These are phyloP conservation scores for Masticophis lateralis DNA, from an alignment of 2,797 vertebrate genomes.

Conservation along the genomic window DNA sequence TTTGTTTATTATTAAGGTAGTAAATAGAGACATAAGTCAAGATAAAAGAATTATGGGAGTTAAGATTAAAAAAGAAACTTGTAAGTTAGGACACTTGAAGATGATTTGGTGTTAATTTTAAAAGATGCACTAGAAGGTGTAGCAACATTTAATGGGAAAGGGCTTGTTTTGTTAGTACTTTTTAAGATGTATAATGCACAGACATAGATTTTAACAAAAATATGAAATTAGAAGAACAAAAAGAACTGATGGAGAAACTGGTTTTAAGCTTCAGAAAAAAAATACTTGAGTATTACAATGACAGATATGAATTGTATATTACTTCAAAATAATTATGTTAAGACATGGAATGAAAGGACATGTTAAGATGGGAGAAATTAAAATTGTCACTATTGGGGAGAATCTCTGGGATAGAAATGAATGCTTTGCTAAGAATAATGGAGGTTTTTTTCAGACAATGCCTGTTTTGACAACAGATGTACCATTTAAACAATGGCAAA, in stretches of 20 bases:
- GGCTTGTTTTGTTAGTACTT: background rate
- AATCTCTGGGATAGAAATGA: background rate
- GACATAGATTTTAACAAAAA: background rate
- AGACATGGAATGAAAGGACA: background rate
- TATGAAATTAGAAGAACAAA: background rate
- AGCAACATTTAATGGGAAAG: background rate
- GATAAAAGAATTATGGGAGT: background rate
- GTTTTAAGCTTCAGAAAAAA: background rate
- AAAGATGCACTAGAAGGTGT: background rate
- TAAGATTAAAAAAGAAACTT: background rate
- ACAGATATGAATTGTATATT: conserved; percentile 48
- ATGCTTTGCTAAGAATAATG: background rate
- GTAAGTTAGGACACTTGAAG: background rate
- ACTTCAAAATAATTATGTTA: background rate
- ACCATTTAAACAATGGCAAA: background rate
- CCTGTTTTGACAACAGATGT: background rate
- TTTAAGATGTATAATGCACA: background rate
- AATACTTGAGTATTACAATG: background rate
- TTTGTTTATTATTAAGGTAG: background rate
- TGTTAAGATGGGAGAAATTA: background rate
- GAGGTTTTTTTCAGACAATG: background rate
- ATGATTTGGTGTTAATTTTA: background rate
- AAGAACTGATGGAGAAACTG: background rate
- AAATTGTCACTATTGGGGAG: background rate
- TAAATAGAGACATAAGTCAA: background rate